Conservation (phyloP, 1,140 invertebrate genomes). For the Calephelis virginiensis region DNA sequence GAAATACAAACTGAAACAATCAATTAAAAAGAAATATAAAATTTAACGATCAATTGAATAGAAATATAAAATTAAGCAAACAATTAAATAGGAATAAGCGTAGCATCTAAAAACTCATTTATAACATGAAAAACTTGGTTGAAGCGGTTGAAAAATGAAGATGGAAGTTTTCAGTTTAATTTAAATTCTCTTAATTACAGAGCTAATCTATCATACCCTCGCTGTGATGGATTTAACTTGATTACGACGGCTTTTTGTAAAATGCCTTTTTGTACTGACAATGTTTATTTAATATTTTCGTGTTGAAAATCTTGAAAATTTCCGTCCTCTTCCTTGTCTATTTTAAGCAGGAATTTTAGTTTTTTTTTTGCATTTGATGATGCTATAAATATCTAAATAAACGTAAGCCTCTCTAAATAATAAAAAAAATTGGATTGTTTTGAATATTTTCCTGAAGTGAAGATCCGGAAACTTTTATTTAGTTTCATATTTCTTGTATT, state of each 20-base stretch:
- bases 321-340: too few relatives aligned
- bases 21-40: too few relatives aligned
- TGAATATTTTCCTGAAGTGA: too few relatives aligned
- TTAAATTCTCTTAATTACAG: constrained; percentile 33
- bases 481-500: too few relatives aligned
- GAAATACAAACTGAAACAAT: too few relatives aligned
- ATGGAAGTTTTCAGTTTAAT: constrained; percentile 25
- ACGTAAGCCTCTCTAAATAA: too few relatives aligned
- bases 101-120: constrained; percentile 14
- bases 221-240: constrained; percentile 20
- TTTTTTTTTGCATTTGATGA: too few relatives aligned
- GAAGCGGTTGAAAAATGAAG: constrained; percentile 25
- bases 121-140: constrained; percentile 17
- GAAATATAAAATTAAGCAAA: constrained; percentile 13
- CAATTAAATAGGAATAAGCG: constrained; percentile 16
- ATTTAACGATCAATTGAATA: too few relatives aligned
- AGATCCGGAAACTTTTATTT: too few relatives aligned
- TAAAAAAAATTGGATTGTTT: too few relatives aligned
- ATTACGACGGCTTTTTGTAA: constrained; percentile 15
- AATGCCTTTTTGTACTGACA: constrained; percentile 9
- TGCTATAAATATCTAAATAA: too few relatives aligned
- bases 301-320: not conserved
- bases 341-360: too few relatives aligned
- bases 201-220: constrained; percentile 32
- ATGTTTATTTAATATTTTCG: constrained; percentile 4